Percentiles rank a stretch among this genome's conserved stretches.
Evolutionary conservation across 2,888 invertebrate genomes (phyloP).

Genomic region (Synanthedon andrenaeformis): DNA sequence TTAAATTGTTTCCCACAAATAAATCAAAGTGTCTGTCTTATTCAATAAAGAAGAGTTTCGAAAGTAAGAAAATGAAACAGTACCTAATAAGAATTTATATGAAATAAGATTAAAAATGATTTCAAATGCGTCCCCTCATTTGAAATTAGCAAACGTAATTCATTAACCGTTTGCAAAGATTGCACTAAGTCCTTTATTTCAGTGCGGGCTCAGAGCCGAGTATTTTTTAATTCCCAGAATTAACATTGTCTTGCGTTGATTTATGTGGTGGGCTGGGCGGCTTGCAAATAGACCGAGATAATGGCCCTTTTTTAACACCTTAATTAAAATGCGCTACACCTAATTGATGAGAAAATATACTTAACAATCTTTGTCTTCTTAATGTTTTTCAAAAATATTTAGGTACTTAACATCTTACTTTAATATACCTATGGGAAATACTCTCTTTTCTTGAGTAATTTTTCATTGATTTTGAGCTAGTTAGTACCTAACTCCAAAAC

Average conservation of each 20-base stretch:
- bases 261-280: conserved; percentile 27
- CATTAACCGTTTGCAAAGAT: conserved; percentile 63
- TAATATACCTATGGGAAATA: too few species aligned
- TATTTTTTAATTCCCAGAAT: conserved; percentile 67
- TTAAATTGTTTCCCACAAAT: too few species aligned
- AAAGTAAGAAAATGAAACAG: too few species aligned
- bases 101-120: neutral
- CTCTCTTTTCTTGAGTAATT: too few species aligned
- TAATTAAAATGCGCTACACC: conserved; percentile 49
- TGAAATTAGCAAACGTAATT: conserved; percentile 66
- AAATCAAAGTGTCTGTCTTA: too few species aligned
- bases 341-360: conserved; percentile 38
- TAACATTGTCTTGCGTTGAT: conserved; percentile 62
- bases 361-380: conserved; percentile 6
- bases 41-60: too few species aligned
- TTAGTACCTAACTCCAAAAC: too few species aligned
- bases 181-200: conserved; percentile 60
- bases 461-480: too few species aligned
- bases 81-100: too few species aligned
- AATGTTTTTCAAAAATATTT: conserved; percentile 2
- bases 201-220: conserved; percentile 40
- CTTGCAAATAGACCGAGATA: conserved; percentile 52
- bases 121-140: conserved; percentile 24
- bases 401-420: neutral
- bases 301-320: conserved; percentile 57